Percentiles rank a stretch among this genome's conserved stretches.
Evolutionary conservation across 2,797 vertebrate species (phyloP).

Genomic region (Falco novaeseelandiae): DNA sequence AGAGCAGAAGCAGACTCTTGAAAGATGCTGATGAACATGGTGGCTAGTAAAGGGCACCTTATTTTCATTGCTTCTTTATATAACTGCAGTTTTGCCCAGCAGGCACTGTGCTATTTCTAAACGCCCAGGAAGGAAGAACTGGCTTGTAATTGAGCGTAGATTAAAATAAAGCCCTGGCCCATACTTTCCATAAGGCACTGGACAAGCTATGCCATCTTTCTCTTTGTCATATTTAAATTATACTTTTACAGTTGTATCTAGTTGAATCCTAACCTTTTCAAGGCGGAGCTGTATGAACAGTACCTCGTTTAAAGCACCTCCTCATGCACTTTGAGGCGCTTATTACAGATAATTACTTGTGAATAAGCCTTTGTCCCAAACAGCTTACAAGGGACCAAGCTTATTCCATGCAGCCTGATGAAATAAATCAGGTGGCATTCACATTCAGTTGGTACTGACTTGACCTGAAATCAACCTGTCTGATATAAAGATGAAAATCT

Average conservation of each 20-base stretch:
- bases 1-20: background rate
- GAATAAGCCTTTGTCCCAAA: slow-evolving; percentile 49
- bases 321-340: slow-evolving; percentile 17
- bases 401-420: slow-evolving; percentile 11
- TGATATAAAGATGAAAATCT: slow-evolving; percentile 36
- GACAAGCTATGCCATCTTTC: background rate
- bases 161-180: background rate
- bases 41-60: slow-evolving; percentile 42
- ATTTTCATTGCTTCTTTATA: slow-evolving; percentile 33
- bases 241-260: background rate
- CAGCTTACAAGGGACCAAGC: slow-evolving; percentile 4
- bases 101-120: background rate
- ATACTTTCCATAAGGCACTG: background rate
- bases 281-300: background rate
- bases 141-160: background rate
- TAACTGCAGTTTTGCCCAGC: background rate
- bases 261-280: slow-evolving; percentile 14
- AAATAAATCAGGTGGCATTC: slow-evolving; percentile 34
- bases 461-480: slow-evolving; percentile 57
- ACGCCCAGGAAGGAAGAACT: background rate
- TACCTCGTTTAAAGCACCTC: slow-evolving; percentile 14
- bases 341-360: slow-evolving; percentile 50
- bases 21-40: slow-evolving; percentile 10
- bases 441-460: background rate
- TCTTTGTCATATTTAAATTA: slow-evolving; percentile 1